Conservation (phyloP, 2,797 vertebrate species). For the Epinephelus coioides region DNA sequence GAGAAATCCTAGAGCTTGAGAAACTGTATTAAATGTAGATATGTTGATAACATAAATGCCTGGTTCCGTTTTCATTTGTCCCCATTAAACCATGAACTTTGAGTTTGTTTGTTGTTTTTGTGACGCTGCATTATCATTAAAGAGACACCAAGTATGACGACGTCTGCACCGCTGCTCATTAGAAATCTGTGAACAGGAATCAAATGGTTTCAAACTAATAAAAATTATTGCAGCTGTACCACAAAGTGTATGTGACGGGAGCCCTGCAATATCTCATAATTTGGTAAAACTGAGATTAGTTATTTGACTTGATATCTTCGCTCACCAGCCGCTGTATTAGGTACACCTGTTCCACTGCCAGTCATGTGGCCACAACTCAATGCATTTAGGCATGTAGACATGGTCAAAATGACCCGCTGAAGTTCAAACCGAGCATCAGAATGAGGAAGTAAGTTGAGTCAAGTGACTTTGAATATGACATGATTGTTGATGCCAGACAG, state of each 20-base stretch:
- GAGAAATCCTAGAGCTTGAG: slow-evolving; percentile 72
- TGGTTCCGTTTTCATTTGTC: slow-evolving; percentile 74
- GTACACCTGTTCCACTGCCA: too few relatives aligned
- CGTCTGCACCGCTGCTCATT: slow-evolving; percentile 17
- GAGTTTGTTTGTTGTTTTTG: slow-evolving; percentile 53
- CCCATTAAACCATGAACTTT: slow-evolving; percentile 71
- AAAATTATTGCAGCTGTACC: background rate
- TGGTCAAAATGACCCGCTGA: too few relatives aligned
- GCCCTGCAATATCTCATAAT: background rate
- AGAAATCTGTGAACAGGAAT: background rate
- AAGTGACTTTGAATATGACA: too few relatives aligned
- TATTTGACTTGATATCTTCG: background rate
- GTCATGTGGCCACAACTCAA: too few relatives aligned
- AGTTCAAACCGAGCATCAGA: too few relatives aligned
- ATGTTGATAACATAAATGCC: slow-evolving; percentile 81
- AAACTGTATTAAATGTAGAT: slow-evolving; percentile 87
- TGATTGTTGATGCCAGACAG: too few relatives aligned
- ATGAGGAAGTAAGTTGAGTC: too few relatives aligned
- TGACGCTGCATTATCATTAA: slow-evolving; percentile 32
- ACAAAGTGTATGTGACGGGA: background rate
- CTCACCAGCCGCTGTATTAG: too few relatives aligned
- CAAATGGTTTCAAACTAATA: background rate
- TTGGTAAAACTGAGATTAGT: background rate
- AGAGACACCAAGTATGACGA: slow-evolving; percentile 32
- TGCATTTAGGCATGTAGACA: too few relatives aligned